Conservation (phyloP, 2,797 vertebrate genomes). For the Liasis olivaceus region DNA sequence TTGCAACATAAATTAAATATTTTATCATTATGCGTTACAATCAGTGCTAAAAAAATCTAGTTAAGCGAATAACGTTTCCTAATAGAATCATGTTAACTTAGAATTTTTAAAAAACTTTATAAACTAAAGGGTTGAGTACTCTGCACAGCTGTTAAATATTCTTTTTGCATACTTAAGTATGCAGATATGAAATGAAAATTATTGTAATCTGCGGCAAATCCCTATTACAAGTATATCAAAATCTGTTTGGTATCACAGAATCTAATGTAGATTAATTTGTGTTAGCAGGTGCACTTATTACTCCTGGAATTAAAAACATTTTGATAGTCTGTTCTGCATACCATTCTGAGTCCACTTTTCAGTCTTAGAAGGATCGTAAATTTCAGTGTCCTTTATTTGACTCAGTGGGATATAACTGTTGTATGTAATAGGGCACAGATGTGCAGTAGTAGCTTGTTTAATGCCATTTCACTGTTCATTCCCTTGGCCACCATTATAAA, state of each 20-base stretch:
- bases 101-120: slow-evolving; percentile 65
- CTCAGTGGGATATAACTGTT: slow-evolving; percentile 78
- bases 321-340: slow-evolving; percentile 77
- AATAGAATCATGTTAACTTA: slow-evolving; percentile 75
- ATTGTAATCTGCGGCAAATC: slow-evolving; percentile 72
- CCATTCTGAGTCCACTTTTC: slow-evolving; percentile 77
- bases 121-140: slow-evolving; percentile 68
- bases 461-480: slow-evolving; percentile 79
- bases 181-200: slow-evolving; percentile 67
- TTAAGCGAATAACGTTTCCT: slow-evolving; percentile 79
- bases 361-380: slow-evolving; percentile 78
- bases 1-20: slow-evolving; percentile 76
- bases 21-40: slow-evolving; percentile 80
- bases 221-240: slow-evolving; percentile 69
- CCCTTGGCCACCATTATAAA: slow-evolving; percentile 76
- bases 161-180: slow-evolving; percentile 66
- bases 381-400: slow-evolving; percentile 78
- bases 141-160: slow-evolving; percentile 71
- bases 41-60: slow-evolving; percentile 77
- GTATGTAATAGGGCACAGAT: slow-evolving; percentile 78
- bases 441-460: slow-evolving; percentile 79
- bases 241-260: slow-evolving; percentile 67
- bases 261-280: slow-evolving; percentile 74
- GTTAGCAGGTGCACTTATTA: slow-evolving; percentile 78
- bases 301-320: slow-evolving; percentile 73